Base-by-base conservation (phyloP, 92 coral and sea anemone genomes). In the Anthopleura xanthogrammica region DNA sequence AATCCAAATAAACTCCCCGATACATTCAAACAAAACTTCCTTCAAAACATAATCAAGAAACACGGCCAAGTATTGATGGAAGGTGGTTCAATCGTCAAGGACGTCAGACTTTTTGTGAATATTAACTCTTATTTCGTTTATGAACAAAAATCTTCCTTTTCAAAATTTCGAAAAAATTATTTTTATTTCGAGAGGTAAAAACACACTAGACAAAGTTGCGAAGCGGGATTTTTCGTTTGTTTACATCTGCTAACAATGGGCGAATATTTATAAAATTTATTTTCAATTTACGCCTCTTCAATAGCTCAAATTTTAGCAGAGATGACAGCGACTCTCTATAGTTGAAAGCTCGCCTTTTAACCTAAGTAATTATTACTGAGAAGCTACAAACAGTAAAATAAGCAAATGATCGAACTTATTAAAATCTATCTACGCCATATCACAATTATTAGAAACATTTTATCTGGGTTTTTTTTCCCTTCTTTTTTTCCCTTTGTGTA, bases 221-320 rank as follows among this genome's bases (percentile, higher is more conserved):
- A 68, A 29, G 12, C 24, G 12, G 24, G 17, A 68, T 68, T 1
- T 24, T n/a, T 11, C 16, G 29, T 23, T 29, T 23, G 42, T 68
- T 68, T 68, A 62, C 29, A 29, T 29, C 42, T 12, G 24, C 42
- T n/a, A 68, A 29, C 74, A 68, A 68, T 68, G 42, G 24, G 42
- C 74, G 74, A 68, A 68, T 68, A 68, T 68, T 68, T 68, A 65
- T 13, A 29, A n/a, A 68, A 68, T 68, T 24, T 29, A 68, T 68
- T 68, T 68, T 68, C 42, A 68, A 29, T 68, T 68, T 68, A 68
- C 74, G 16, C 46, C 74, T 68, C 3, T 68, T 68, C 17, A 36
- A 36, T 68, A 68, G 74, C 16, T 24, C 12, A 68, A 36, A 68
- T 68, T 68, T 68, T 19, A 62, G 36, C 17, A 68, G 74, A 68